Conservation (phyloP, 2,797 vertebrate species). For the Toxotes lorentzi region DNA sequence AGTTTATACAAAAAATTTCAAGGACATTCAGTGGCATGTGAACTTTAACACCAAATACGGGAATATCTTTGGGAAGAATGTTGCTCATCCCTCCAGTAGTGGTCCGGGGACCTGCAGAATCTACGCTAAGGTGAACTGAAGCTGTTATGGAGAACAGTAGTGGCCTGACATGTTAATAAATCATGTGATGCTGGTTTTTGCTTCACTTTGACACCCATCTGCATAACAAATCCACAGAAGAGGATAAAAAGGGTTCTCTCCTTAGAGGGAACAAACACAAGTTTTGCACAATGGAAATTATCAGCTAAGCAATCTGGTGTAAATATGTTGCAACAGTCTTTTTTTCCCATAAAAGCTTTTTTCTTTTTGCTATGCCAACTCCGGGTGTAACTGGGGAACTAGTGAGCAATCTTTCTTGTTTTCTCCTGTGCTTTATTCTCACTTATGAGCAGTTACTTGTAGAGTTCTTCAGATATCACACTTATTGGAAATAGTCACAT, state of each 20-base stretch:
- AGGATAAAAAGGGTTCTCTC: neutral
- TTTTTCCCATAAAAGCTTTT: neutral
- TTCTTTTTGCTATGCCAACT: neutral
- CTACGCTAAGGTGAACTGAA: neutral
- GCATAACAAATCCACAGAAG: neutral
- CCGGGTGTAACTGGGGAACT: neutral
- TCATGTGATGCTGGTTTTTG: neutral
- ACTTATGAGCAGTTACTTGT: too few relatives aligned
- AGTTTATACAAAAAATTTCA: too few relatives aligned
- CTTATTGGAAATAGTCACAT: too few relatives aligned
- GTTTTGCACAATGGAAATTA: neutral
- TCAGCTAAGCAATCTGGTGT: neutral
- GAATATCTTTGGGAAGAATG: too few relatives aligned
- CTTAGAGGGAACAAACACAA: neutral
- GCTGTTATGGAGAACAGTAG: neutral
- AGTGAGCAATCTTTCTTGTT: neutral
- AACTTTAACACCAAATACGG: neutral
- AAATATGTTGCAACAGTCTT: neutral
- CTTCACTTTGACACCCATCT: neutral
- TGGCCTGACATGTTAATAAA: neutral
- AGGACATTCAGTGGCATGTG: too few relatives aligned
- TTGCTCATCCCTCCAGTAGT: too few relatives aligned
- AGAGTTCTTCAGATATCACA: too few relatives aligned
- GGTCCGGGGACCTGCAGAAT: neutral
- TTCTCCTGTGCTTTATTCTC: neutral